Percentiles rank a stretch among this genome's conserved stretches.
These are phyloP conservation scores for Seriola quinqueradiata DNA, from an alignment of 2,113 vertebrate genomes.

Conservation along the genomic window DNA sequence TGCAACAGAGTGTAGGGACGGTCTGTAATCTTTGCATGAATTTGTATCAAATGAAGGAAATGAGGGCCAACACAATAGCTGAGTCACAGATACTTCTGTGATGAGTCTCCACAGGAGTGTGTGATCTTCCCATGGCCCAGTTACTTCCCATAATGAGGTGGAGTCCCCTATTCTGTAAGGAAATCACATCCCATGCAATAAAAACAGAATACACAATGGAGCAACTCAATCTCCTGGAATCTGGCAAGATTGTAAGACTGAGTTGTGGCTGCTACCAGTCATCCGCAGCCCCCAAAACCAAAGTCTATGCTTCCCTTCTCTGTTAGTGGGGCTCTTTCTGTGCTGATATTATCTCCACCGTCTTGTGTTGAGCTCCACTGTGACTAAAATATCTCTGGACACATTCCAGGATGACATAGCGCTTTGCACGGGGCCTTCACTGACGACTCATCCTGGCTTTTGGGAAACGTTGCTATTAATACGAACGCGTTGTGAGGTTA, in stretches of 20 bases:
- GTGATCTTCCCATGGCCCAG: not conserved
- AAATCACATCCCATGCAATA: slow-evolving; percentile 25
- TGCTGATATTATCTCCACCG: slow-evolving; percentile 22
- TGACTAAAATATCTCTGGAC: slow-evolving; percentile 55
- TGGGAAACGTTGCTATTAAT: slow-evolving; percentile 37
- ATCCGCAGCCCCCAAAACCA: slow-evolving; percentile 7
- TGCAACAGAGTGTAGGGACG: not conserved
- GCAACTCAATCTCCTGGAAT: slow-evolving; percentile 26
- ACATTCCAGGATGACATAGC: slow-evolving; percentile 50
- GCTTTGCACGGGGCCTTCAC: slow-evolving; percentile 33
- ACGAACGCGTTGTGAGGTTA: not conserved
- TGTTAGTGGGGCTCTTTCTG: slow-evolving; percentile 14
- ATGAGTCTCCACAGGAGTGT: slow-evolving; percentile 5
- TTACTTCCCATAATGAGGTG: slow-evolving; percentile 17
- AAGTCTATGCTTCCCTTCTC: not conserved
- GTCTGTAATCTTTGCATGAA: slow-evolving; percentile 19
- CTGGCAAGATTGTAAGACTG: slow-evolving; percentile 11
- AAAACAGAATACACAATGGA: slow-evolving; percentile 10
- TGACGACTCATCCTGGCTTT: slow-evolving; percentile 38
- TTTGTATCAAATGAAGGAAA: slow-evolving; percentile 31
- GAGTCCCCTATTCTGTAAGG: slow-evolving; percentile 5
- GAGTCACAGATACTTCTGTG: slow-evolving; percentile 25
- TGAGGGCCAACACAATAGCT: not conserved
- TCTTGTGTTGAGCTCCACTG: slow-evolving; percentile 20
- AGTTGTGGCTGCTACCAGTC: not conserved